phyloP scores from a whole-genome alignment of 2,797 vertebrate genomes.

The Chaenodraco wilsoni region DNA sequence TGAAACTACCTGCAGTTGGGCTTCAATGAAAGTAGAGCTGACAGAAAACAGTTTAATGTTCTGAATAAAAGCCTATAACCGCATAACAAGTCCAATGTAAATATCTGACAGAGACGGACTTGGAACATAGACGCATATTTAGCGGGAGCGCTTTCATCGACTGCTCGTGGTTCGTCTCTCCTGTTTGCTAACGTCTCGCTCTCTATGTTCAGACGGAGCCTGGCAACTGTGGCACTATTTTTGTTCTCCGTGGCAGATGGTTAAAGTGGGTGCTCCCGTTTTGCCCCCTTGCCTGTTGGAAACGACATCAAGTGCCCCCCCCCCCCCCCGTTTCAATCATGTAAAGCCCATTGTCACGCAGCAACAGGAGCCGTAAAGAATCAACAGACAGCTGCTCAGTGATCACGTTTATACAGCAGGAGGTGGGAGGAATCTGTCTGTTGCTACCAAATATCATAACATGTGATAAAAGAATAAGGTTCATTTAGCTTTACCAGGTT shows the following conservation, averaged over 20 bases:
- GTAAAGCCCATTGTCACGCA: conserved; percentile 56
- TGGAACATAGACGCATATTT: not conserved
- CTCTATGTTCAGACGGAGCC: conserved; percentile 52
- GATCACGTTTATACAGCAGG: too few relatives aligned
- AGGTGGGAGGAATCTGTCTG: not conserved
- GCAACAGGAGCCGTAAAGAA: conserved; percentile 62
- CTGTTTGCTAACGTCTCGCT: conserved; percentile 45
- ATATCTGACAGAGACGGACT: not conserved
- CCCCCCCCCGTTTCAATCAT: conserved; percentile 48
- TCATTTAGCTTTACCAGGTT: too few relatives aligned
- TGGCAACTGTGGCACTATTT: conserved; percentile 80
- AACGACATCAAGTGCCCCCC: conserved; percentile 66
- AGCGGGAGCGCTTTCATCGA: too few relatives aligned
- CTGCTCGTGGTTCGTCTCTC: not conserved
- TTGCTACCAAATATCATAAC: not conserved
- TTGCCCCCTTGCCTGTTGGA: conserved; percentile 72
- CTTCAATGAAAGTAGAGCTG: not conserved
- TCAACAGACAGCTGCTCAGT: not conserved
- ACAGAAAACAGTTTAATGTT: not conserved
- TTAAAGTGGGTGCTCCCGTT: conserved; percentile 67
- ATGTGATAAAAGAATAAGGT: too few relatives aligned
- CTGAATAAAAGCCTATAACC: not conserved
- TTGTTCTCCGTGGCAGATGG: conserved; percentile 78
- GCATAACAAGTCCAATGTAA: not conserved
- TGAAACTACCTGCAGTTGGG: not conserved